Conservation (phyloP, 2,888 invertebrate genomes). For the Pterostichus madidus region DNA sequence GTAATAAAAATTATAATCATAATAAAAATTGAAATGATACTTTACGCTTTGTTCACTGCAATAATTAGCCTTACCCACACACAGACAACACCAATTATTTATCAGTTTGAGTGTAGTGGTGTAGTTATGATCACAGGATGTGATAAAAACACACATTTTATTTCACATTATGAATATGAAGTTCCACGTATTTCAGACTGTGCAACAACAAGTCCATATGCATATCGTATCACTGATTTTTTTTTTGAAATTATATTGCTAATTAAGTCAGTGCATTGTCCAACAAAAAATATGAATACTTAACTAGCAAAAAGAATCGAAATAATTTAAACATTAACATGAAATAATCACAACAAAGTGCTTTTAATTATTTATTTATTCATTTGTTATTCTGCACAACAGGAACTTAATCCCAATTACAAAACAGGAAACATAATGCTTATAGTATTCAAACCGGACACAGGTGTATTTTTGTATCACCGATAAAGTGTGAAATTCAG, state of each 20-base stretch:
- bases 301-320: neutral
- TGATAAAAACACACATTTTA: constrained; percentile 24
- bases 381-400: no score
- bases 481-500: no score
- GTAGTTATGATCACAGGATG: constrained; percentile 39
- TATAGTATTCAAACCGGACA: no score
- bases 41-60: constrained; percentile 40
- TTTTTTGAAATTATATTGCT: constrained; percentile 11
- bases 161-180: constrained; percentile 42
- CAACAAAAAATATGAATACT: constrained; percentile 18
- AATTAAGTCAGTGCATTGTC: constrained; percentile 44
- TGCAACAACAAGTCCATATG: constrained; percentile 19
- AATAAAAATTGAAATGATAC: constrained; percentile 44
- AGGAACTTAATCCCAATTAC: no score
- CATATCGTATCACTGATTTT: constrained; percentile 10
- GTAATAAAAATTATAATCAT: constrained; percentile 36
- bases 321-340: neutral
- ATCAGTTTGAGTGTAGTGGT: neutral
- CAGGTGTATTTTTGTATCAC: no score
- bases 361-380: neutral
- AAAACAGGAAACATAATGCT: no score
- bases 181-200: neutral
- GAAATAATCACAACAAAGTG: neutral
- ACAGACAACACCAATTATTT: neutral
- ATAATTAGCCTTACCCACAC: constrained; percentile 12